Evolutionary conservation across 2,113 vertebrate genomes (phyloP).

Genomic region (Ciconia stormi): DNA sequence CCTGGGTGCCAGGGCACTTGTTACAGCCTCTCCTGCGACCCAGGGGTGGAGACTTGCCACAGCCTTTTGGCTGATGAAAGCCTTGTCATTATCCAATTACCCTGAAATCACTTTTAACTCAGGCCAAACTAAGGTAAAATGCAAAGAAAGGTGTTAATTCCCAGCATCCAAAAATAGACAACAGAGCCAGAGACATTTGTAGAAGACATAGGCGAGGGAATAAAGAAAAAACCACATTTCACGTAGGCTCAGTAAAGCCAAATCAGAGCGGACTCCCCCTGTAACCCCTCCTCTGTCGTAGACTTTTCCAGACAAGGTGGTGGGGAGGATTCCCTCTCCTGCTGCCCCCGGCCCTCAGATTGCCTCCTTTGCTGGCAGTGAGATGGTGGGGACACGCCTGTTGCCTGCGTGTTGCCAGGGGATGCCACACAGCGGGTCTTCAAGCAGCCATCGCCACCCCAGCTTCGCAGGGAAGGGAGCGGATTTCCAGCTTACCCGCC

Average conservation of each 20-base stretch:
- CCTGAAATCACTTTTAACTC: background rate
- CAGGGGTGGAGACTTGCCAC: background rate
- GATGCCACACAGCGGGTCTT: background rate
- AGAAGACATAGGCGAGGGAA: background rate
- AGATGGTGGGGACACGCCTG: fast-evolving
- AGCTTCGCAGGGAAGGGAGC: background rate
- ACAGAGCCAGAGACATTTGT: background rate
- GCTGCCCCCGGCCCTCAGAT: background rate
- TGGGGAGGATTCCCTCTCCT: background rate
- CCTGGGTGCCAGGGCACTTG: background rate
- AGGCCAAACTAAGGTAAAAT: background rate
- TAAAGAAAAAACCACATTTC: background rate
- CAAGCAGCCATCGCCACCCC: background rate
- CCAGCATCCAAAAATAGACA: background rate
- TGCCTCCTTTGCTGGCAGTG: no score
- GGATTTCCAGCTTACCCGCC: fast-evolving
- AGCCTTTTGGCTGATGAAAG: background rate
- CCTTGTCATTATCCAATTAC: background rate
- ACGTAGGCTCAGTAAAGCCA: background rate
- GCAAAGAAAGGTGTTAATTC: constrained; percentile 36
- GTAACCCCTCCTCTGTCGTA: background rate
- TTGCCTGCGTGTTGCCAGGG: fast-evolving
- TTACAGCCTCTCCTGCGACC: background rate
- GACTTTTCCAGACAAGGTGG: background rate
- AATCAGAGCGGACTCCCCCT: background rate